A percentile compares a stretch with the other conserved stretches of the same genome.
phyloP scores from a whole-genome alignment of 2,888 invertebrate species.

The Tetheella fluctuosa region DNA sequence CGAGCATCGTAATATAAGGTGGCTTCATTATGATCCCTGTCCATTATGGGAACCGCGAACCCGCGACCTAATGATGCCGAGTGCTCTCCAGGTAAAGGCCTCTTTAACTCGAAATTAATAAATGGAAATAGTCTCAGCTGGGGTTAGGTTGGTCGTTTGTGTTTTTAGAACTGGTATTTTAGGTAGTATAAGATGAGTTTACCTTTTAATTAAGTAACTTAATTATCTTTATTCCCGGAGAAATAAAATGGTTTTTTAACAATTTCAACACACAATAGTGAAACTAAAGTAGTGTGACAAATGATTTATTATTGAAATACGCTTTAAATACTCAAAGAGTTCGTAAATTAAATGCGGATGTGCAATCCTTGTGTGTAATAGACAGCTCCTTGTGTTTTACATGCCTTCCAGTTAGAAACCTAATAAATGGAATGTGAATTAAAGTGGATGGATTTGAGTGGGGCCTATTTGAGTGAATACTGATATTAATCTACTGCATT shows the following conservation, averaged over 20 bases:
- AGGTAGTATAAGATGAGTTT: no score
- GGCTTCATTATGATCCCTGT: slow-evolving; percentile 61
- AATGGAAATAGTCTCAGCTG: slow-evolving; percentile 39
- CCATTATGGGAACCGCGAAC: slow-evolving; percentile 58
- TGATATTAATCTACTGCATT: slow-evolving; percentile 60
- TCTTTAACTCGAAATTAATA: slow-evolving; percentile 66
- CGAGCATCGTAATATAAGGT: slow-evolving; percentile 57
- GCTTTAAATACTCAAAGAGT: background rate
- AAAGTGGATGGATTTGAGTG: slow-evolving; percentile 42
- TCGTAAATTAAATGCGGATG: slow-evolving; percentile 20
- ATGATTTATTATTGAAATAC: background rate
- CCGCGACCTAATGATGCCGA: slow-evolving; percentile 59
- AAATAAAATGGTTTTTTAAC: no score
- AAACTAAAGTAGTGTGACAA: slow-evolving; percentile 17
- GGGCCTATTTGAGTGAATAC: slow-evolving; percentile 48
- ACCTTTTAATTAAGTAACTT: no score
- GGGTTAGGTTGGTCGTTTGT: slow-evolving; percentile 18
- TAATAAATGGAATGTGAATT: slow-evolving; percentile 35
- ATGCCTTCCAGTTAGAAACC: slow-evolving; percentile 20
- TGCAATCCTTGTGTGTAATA: slow-evolving; percentile 19
- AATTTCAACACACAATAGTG: background rate
- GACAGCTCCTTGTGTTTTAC: slow-evolving; percentile 14
- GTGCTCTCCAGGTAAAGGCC: slow-evolving; percentile 63
- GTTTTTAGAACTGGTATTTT: background rate
- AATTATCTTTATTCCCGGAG: no score